Conservation (phyloP, 30 jellyfish, hydroid and myxozoan genomes). For the Pelagia noctiluca region DNA sequence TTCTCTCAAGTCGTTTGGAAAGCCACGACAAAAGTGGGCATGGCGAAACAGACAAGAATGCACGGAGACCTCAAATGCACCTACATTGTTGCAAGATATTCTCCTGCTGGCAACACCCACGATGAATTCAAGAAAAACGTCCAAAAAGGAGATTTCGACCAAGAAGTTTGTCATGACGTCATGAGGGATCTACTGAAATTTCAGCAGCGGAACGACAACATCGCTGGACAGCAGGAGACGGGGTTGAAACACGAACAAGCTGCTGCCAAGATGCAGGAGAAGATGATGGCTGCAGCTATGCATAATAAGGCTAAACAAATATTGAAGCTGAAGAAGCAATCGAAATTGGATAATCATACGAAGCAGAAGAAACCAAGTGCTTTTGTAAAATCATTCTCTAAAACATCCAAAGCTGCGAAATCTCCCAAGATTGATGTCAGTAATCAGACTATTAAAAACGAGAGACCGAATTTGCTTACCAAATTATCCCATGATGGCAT, state of each 20-base stretch:
- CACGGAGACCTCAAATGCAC: conserved; percentile 95
- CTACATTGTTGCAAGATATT: conserved; percentile 93
- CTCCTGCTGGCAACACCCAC: conserved; percentile 92
- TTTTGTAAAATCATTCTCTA: too few species aligned
- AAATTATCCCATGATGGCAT: conserved; percentile 48
- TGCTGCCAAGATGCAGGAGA: conserved; percentile 57
- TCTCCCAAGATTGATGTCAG: background rate
- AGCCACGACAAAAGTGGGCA: conserved; percentile 82
- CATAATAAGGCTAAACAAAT: conserved; percentile 48
- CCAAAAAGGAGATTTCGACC: conserved; percentile 79
- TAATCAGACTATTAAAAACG: background rate
- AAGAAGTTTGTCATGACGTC: conserved; percentile 73
- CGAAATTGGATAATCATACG: conserved; percentile 6
- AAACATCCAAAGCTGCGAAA: too few species aligned
- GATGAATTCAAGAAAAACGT: conserved; percentile 77
- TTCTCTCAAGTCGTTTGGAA: conserved; percentile 96
- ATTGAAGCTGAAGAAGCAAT: conserved; percentile 30
- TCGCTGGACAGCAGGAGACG: conserved; percentile 67
- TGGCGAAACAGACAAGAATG: conserved; percentile 97
- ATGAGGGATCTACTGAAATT: conserved; percentile 72
- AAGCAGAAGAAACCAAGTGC: background rate
- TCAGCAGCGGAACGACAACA: conserved; percentile 84
- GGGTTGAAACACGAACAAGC: conserved; percentile 58
- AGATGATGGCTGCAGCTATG: conserved; percentile 62
- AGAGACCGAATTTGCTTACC: conserved; percentile 12